Percentiles rank a stretch among this genome's conserved stretches.
Conservation (phyloP, 2,797 vertebrate species). For the Tolypeutes matacus region DNA sequence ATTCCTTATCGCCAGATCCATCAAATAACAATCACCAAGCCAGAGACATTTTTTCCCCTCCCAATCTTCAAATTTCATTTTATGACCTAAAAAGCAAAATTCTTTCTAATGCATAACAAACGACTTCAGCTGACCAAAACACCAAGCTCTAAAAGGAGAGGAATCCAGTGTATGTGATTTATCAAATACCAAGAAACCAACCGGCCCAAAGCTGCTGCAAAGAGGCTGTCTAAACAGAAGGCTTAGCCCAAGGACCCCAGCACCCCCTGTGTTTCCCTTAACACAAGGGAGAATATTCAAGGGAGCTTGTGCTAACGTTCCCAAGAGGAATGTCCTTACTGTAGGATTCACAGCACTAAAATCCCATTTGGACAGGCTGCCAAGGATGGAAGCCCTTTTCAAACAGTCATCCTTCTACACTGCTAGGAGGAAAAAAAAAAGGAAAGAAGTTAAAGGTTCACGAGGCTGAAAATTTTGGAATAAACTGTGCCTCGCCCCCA, state of each 20-base stretch:
- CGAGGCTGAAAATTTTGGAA: not conserved
- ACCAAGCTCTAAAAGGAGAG: not conserved
- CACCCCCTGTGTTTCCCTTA: too few species aligned
- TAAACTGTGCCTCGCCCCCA: not conserved
- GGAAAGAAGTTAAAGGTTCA: not conserved
- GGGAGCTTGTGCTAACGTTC: not conserved
- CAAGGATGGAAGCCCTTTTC: not conserved
- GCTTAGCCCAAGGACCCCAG: not conserved
- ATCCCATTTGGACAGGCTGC: not conserved
- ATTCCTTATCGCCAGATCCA: not conserved
- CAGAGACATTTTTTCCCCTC: not conserved
- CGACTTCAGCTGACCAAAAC: not conserved
- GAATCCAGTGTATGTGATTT: not conserved
- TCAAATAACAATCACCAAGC: too few species aligned
- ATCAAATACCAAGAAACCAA: constrained; percentile 10
- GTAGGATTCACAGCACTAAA: accelerated
- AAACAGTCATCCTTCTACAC: not conserved
- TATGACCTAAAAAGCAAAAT: not conserved
- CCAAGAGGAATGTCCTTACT: not conserved
- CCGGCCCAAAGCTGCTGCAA: not conserved
- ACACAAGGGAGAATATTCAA: too few species aligned
- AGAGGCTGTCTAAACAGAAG: not conserved
- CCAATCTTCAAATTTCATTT: not conserved
- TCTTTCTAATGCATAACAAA: not conserved
- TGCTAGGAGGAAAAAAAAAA: not conserved